These are phyloP conservation scores for Trogon surrucura DNA, from an alignment of 2,113 vertebrate genomes.

Conservation along the genomic window DNA sequence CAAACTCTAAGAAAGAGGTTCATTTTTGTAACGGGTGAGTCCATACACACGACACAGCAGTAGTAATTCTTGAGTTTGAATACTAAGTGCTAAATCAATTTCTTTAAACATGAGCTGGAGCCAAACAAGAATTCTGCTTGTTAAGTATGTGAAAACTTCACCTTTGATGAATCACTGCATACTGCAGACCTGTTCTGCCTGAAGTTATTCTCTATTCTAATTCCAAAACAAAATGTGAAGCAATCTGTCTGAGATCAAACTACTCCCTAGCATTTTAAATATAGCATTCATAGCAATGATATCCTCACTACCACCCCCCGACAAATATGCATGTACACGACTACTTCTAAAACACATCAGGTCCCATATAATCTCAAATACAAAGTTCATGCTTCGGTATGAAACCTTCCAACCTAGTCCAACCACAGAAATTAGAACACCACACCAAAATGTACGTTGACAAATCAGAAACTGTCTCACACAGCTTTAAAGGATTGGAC, in stretches of 20 bases:
- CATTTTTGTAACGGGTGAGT: background rate
- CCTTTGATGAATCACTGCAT: slow-evolving; percentile 60
- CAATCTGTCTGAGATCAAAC: slow-evolving; percentile 62
- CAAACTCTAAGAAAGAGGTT: background rate
- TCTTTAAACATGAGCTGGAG: slow-evolving; percentile 11
- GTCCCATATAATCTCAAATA: background rate
- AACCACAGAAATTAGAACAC: background rate
- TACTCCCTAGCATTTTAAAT: slow-evolving; percentile 70
- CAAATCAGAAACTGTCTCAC: background rate
- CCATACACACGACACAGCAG: background rate
- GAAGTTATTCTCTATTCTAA: slow-evolving; percentile 54
- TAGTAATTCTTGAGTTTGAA: slow-evolving; percentile 10
- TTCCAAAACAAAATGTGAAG: slow-evolving; percentile 65
- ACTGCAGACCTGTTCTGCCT: slow-evolving; percentile 56
- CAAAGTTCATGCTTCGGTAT: background rate
- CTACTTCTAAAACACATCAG: background rate
- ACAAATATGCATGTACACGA: background rate
- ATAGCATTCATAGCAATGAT: slow-evolving; percentile 49
- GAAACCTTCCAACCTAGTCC: background rate
- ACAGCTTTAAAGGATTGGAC: background rate
- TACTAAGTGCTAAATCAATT: slow-evolving; percentile 19
- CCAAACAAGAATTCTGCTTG: slow-evolving; percentile 30
- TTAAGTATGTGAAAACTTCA: slow-evolving; percentile 49
- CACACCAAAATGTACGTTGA: background rate
- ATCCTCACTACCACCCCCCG: background rate